Base-by-base conservation (phyloP, 2,113 vertebrate species). In the Sebastes schlegelii region DNA sequence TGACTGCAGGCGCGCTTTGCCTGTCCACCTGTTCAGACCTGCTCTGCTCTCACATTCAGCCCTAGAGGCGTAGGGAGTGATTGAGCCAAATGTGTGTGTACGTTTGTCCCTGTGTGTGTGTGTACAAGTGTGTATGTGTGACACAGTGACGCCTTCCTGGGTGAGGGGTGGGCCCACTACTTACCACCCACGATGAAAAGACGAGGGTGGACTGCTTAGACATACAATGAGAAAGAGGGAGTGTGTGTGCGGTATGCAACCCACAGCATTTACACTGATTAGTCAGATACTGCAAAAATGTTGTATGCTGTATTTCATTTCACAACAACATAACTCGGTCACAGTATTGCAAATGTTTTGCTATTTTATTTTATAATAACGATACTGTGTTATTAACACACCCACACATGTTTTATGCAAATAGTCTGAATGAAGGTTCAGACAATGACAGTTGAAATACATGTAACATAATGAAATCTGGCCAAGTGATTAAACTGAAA, bases 11-110 rank as follows among this genome's bases (percentile, higher is more conserved):
- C 76, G 78, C 51, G 73, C 77, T 77, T 76, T 82, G 61, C 78
- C 58, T 46, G 51, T 83, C 84, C 86, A 93, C 91, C 90, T 93
- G 93, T 94, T 89, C 77, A 93, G 88, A 89, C 94, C 89, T 92
- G 94, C 91, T 65, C 68, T 13, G 51, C 79, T 85, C 86, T 86
- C 74, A 86, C 83, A 89, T 78, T 83, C 61, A 84, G 86, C 71
- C 68, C 75, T n/a, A 10, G 60, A 81, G 86, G 84, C 70, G 40
- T 71, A 68, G n/a, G 65, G 77, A 83, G 74, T 72, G 69, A 92
- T 77, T 81, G 82, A 84, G 70, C 45, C 80, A 76, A 60, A 14
- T 79, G 62, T 86, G 64, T 79, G 55, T 54, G n/a, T 80, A 17
- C 26, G 69, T 63, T 8, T 61, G 65, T 82, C 19, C 14, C 0